Conservation (phyloP, 1,140 invertebrate species). For the Drosophila biarmipes region DNA sequence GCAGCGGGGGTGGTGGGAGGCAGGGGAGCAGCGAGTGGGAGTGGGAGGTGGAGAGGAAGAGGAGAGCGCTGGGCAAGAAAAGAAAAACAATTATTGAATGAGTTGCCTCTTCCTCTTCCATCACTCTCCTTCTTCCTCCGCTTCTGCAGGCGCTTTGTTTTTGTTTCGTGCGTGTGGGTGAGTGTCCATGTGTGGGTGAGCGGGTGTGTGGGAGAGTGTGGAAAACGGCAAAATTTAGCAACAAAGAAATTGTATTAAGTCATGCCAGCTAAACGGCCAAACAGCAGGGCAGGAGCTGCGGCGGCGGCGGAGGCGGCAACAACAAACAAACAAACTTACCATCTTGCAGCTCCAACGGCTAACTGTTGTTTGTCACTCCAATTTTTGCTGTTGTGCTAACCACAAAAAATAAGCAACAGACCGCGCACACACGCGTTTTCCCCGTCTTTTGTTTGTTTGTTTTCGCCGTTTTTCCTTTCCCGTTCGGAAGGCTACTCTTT, state of each 20-base stretch:
- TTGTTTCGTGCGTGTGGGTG: slow-evolving; percentile 19
- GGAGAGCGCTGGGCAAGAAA: neutral
- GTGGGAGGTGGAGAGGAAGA: too few relatives aligned
- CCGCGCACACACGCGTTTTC: slow-evolving; percentile 28
- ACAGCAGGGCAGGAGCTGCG: too few relatives aligned
- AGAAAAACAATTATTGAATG: slow-evolving; percentile 41
- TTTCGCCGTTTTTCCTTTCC: neutral
- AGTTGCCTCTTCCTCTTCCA: slow-evolving; percentile 18
- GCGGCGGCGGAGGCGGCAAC: neutral
- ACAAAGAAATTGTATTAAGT: slow-evolving; percentile 52
- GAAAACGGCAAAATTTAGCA: slow-evolving; percentile 20
- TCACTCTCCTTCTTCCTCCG: slow-evolving; percentile 9
- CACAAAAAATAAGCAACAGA: slow-evolving; percentile 37
- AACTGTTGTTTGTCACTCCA: slow-evolving; percentile 15
- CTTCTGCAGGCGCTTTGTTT: slow-evolving; percentile 38
- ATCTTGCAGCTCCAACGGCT: slow-evolving; percentile 35
- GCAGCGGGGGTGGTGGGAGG: neutral
- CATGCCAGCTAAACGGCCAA: slow-evolving; percentile 7
- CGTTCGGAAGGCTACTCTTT: neutral
- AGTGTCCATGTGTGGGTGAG: neutral
- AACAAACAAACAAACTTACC: slow-evolving; percentile 33
- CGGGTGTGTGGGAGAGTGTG: slow-evolving; percentile 4
- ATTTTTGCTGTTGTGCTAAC: slow-evolving; percentile 4
- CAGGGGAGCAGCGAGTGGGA: neutral
- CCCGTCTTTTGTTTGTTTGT: slow-evolving; percentile 20